Percentiles rank a stretch among this genome's conserved stretches.
These are phyloP conservation scores for Rhinogobius similis DNA, from an alignment of 2,113 vertebrate species.

Conservation along the genomic window DNA sequence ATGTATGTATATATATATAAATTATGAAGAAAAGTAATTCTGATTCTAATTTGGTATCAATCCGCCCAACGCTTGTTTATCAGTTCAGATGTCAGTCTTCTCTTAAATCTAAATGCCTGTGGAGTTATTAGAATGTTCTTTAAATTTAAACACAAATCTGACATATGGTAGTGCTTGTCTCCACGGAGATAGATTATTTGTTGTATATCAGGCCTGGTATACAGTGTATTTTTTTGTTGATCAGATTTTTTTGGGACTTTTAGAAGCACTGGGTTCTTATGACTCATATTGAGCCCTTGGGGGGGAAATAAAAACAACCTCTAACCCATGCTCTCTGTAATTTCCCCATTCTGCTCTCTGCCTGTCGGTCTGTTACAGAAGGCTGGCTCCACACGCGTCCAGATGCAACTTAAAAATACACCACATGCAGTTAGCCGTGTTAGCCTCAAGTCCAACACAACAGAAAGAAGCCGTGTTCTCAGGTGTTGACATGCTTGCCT, in stretches of 20 bases:
- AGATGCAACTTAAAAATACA: constrained; percentile 45
- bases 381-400: not conserved
- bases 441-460: constrained; percentile 30
- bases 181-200: too few relatives aligned
- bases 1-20: too few relatives aligned
- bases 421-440: constrained; percentile 68
- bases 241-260: not conserved
- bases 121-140: too few relatives aligned
- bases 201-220: too few relatives aligned
- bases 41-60: too few relatives aligned
- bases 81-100: too few relatives aligned
- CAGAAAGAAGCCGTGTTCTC: constrained; percentile 21
- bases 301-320: not conserved
- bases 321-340: constrained; percentile 1
- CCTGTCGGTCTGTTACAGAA: constrained; percentile 23
- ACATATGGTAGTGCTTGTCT: too few relatives aligned
- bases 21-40: too few relatives aligned
- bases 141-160: too few relatives aligned
- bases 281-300: not conserved
- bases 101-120: too few relatives aligned
- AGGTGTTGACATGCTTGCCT: constrained; percentile 67
- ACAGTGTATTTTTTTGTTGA: too few relatives aligned
- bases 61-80: too few relatives aligned
- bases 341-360: constrained; percentile 55
- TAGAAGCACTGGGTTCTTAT: not conserved